Evolutionary conservation across 2,113 vertebrate genomes (phyloP), one percentile per base, ranked within the genome.

Genomic region (Colossoma macropomum): DNA sequence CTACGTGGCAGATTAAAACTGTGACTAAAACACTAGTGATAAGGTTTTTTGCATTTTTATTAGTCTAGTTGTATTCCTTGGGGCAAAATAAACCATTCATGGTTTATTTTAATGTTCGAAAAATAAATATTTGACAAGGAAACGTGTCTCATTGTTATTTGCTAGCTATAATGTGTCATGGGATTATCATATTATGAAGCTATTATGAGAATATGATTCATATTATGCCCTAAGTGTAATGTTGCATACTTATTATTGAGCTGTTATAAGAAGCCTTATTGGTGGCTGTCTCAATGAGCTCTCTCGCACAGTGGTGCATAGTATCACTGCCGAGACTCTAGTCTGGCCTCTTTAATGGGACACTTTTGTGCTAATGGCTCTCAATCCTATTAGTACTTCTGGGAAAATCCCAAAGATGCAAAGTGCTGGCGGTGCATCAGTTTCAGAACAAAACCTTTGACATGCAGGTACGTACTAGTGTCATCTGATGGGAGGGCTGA

Each of bases 311-410:
- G 10, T 38, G 15, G 69, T 76, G 72, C 71, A 84, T 75, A 66
- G 73, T 81, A 60, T 86, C 69, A 41, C 32, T 66, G 8, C n/a
- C 30, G 27, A 54, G 52, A 7, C 75, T 78, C 60, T 86, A 50
- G 84, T 90, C 90, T 66, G 56, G 16, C 66, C 80, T 79, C 82
- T 85, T 86, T 86, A 86, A 89, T 80, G 81, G 81, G 85, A 83
- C 85, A 56, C 13, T 75, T 88, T 75, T 81, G 8, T 87, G 77
- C 84, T 88, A 86, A 86, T 89, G 82, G 85, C 86, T 78, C 50
- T 79, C 56, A 83, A 86, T 92, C 88, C 90, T 85, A 87, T 92
- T 88, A 86, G 77, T 74, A 68, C 87, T 90, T 89, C 88, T 86
- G 87, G 81, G 85, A 87, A 91, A 89, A 82, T 70, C 86, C 38